Evolutionary conservation across 2,113 vertebrate species (phyloP).

Genomic region (Aix galericulata): DNA sequence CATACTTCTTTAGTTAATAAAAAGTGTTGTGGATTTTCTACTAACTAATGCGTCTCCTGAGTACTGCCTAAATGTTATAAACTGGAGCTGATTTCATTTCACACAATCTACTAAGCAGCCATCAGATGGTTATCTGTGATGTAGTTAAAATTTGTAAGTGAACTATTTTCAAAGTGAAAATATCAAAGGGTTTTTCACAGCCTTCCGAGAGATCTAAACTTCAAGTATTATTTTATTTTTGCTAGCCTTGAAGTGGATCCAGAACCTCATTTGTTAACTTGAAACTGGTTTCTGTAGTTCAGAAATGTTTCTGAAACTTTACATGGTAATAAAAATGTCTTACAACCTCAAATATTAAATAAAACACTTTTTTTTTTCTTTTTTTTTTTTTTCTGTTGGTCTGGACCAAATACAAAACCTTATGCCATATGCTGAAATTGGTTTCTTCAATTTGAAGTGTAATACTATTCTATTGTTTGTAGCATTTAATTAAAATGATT

Average conservation of each 20-base stretch:
- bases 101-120: background rate
- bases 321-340: constrained; percentile 69
- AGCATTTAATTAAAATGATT: constrained; percentile 59
- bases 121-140: constrained; percentile 32
- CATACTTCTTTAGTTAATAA: background rate
- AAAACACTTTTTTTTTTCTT: constrained; percentile 21
- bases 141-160: constrained; percentile 60
- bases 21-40: background rate
- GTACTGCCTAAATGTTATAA: background rate
- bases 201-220: constrained; percentile 59
- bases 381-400: background rate
- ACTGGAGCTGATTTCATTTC: constrained; percentile 33
- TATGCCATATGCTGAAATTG: constrained; percentile 30
- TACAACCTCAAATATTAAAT: constrained; percentile 62
- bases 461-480: background rate
- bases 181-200: constrained; percentile 62
- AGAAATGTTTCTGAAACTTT: constrained; percentile 65
- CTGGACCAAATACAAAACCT: constrained; percentile 46
- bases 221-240: constrained; percentile 68
- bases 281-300: constrained; percentile 65
- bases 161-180: constrained; percentile 64
- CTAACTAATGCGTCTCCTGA: background rate
- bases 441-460: constrained; percentile 24
- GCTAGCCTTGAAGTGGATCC: constrained; percentile 67
- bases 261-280: constrained; percentile 62